These are phyloP conservation scores for Trichosurus vulpecula DNA, from an alignment of 2,797 vertebrate genomes.

Conservation along the genomic window DNA sequence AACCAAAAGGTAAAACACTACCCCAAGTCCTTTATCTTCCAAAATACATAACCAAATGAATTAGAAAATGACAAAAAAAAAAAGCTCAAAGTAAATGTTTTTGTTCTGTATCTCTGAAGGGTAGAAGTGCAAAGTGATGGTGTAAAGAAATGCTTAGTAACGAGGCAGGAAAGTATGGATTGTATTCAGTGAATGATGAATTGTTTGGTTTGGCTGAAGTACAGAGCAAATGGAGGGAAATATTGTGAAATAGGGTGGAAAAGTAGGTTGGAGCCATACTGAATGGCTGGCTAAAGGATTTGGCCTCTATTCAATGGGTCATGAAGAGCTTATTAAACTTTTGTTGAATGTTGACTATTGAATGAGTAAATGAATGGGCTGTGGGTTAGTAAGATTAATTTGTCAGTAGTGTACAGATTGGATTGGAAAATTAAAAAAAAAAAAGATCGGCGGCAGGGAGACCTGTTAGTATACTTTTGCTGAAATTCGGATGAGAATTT, in stretches of 20 bases:
- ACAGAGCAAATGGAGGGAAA: not conserved
- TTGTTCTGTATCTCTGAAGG: not conserved
- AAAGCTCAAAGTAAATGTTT: not conserved
- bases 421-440: not conserved
- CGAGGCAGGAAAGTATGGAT: not conserved
- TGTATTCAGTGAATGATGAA: not conserved
- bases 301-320: not conserved
- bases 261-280: not conserved
- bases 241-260: not conserved
- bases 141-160: not conserved
- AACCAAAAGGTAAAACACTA: not conserved
- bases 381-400: not conserved
- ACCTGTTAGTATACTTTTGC: not conserved
- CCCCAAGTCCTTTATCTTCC: not conserved
- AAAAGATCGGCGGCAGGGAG: not conserved
- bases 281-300: not conserved
- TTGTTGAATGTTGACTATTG: not conserved
- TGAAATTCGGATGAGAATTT: not conserved
- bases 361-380: not conserved
- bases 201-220: not conserved
- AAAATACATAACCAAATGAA: not conserved
- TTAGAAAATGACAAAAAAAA: not conserved
- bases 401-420: not conserved
- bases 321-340: not conserved
- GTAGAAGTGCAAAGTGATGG: not conserved